Base-by-base conservation (phyloP, 92 coral and sea anemone species). In the Heteractis magnifica region DNA sequence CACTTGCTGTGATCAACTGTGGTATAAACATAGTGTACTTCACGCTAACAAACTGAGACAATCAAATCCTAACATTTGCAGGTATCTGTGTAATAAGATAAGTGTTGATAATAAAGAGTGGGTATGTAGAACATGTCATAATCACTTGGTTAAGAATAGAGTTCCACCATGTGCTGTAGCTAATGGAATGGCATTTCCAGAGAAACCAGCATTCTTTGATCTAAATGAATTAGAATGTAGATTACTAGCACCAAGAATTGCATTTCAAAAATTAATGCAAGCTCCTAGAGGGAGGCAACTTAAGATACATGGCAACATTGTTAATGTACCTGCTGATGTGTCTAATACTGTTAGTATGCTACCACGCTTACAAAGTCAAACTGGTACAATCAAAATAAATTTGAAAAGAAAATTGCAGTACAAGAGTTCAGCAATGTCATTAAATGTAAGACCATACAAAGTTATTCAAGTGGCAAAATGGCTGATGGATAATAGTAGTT, bases 1-100 rank as follows among this genome's bases (percentile, higher is more conserved):
- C 65, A 86, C 52, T 23, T 79, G 89, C 80, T 86, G 85, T 60
- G 89, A 86, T 59, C 81, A 86, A 72, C 65, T 86, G 26, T 86
- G 89, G 85, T 86, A 80, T 72, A 80, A 56, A 53, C 89, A 86
- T 55, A 86, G 89, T 80, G 83, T 79, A 56, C 14, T 68, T 16
- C 6, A 72, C 48, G 49, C 83, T 44, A 41, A 79, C 60, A 79
- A 79, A 65, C 83, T 79, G 23, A 79, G 83, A 65, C 83, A 79
- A 71, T 20, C 83, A 62, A 60, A 60, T 56, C 83, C 83, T 79
- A 76, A 60, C 58, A 79, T 79, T 56, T n/a, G 14, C 0, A 79
- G 76, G 65, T 83, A 77, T 83, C 72, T 83, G 58, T 65, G 34
- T 52, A 83, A 83, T 50, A 75, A 58, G 56, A 83, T 49, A 34